Evolutionary conservation across 2,113 vertebrate genomes (phyloP).

Genomic region (Psephotus haematonotus): DNA sequence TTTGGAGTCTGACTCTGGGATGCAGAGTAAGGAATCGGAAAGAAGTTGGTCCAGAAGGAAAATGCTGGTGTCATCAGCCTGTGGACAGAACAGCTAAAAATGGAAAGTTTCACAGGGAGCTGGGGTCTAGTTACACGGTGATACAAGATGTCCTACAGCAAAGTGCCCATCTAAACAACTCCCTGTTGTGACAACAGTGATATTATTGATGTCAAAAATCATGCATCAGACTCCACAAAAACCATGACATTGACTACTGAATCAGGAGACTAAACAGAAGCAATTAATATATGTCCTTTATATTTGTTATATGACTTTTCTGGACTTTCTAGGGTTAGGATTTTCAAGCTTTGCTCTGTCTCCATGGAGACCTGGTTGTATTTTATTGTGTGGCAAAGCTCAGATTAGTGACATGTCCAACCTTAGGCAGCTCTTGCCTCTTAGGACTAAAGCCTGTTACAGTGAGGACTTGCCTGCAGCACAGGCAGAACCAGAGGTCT

Average conservation of each 20-base stretch:
- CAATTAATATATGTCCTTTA: not conserved
- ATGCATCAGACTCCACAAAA: not conserved
- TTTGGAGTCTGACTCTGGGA: not conserved
- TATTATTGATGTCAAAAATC: not conserved
- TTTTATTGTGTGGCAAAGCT: not conserved
- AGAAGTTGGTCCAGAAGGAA: slow-evolving; percentile 14
- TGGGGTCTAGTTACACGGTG: slow-evolving; percentile 61
- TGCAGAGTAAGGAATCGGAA: not conserved
- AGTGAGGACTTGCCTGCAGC: not conserved
- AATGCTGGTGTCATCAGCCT: slow-evolving; percentile 39
- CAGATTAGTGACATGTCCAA: not conserved
- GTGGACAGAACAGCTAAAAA: slow-evolving; percentile 62
- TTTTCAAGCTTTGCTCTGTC: not conserved
- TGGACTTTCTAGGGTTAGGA: not conserved
- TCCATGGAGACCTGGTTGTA: not conserved
- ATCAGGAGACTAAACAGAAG: not conserved
- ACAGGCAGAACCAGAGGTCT: not conserved
- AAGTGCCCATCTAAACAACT: not conserved
- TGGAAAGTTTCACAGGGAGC: slow-evolving; percentile 48
- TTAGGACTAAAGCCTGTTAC: not conserved
- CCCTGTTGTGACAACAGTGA: not conserved
- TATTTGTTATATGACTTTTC: not conserved
- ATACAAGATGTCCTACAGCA: not conserved
- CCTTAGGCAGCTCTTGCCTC: not conserved
- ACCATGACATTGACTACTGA: not conserved